Evolutionary conservation across 1,140 invertebrate species (phyloP).

Genomic region (Procambarus virginalis): DNA sequence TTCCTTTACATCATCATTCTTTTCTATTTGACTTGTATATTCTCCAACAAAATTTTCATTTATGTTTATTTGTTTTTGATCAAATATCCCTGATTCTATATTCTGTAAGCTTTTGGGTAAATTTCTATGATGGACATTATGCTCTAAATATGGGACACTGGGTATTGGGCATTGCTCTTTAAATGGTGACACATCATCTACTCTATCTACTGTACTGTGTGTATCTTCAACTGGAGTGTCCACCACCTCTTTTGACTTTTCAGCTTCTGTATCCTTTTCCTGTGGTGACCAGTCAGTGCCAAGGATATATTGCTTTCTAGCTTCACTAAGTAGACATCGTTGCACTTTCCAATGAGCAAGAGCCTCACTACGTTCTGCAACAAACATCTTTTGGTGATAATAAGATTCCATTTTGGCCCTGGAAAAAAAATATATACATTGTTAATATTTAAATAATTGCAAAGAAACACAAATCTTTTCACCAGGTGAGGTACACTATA

Average conservation of each 20-base stretch:
- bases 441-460: neutral
- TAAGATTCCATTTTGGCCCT: slow-evolving; percentile 42
- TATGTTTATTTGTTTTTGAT: neutral
- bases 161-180: neutral
- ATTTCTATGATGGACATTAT: neutral
- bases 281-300: slow-evolving; percentile 13
- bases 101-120: neutral
- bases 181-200: neutral
- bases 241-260: too few relatives aligned
- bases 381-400: slow-evolving; percentile 30
- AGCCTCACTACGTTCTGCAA: slow-evolving; percentile 30
- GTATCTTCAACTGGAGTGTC: neutral
- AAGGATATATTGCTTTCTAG: slow-evolving; percentile 6
- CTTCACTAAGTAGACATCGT: slow-evolving; percentile 33
- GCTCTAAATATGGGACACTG: neutral
- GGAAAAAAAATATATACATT: slow-evolving; percentile 6
- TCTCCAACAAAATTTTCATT: neutral
- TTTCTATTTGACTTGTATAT: neutral
- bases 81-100: neutral
- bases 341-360: slow-evolving; percentile 29
- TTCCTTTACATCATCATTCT: neutral
- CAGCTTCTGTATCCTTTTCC: neutral
- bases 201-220: neutral
- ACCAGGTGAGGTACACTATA: neutral
- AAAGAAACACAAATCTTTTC: neutral